phyloP scores from a whole-genome alignment of 2,888 invertebrate species.

The Nemurella pictetii region DNA sequence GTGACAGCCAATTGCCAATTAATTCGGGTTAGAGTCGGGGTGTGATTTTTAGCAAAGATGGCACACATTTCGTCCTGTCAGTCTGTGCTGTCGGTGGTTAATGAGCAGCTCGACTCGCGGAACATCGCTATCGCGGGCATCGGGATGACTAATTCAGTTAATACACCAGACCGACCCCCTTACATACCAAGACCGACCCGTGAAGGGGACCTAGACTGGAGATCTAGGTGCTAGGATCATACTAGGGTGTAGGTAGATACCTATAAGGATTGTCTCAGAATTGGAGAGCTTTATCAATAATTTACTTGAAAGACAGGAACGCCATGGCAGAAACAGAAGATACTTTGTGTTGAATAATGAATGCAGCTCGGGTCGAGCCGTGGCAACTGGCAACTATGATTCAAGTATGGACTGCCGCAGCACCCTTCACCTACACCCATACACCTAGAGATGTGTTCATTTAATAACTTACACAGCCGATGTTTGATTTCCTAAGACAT shows the following conservation, averaged over 20 bases:
- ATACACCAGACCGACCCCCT: not conserved
- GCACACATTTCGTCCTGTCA: too few relatives aligned
- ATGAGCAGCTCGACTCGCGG: not conserved
- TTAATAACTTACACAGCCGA: not conserved
- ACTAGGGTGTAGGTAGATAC: not conserved
- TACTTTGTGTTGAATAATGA: not conserved
- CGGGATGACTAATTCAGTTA: not conserved
- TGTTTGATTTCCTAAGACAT: not conserved
- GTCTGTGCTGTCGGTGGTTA: too few relatives aligned
- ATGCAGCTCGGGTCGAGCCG: not conserved
- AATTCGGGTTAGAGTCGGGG: too few relatives aligned
- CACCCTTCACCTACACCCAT: too few relatives aligned
- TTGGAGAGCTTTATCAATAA: slow-evolving; percentile 3
- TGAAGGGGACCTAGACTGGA: not conserved
- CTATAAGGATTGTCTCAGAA: slow-evolving; percentile 20
- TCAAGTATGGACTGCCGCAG: not conserved
- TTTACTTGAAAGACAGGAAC: not conserved
- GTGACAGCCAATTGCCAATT: too few relatives aligned
- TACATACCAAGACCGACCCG: not conserved
- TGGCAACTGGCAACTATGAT: not conserved
- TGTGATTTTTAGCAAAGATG: too few relatives aligned
- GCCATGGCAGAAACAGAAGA: not conserved
- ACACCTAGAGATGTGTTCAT: too few relatives aligned
- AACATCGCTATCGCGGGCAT: not conserved
- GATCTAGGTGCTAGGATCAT: not conserved